These are phyloP conservation scores for Siniperca knerii DNA, from an alignment of 2,113 vertebrate genomes.

Conservation along the genomic window DNA sequence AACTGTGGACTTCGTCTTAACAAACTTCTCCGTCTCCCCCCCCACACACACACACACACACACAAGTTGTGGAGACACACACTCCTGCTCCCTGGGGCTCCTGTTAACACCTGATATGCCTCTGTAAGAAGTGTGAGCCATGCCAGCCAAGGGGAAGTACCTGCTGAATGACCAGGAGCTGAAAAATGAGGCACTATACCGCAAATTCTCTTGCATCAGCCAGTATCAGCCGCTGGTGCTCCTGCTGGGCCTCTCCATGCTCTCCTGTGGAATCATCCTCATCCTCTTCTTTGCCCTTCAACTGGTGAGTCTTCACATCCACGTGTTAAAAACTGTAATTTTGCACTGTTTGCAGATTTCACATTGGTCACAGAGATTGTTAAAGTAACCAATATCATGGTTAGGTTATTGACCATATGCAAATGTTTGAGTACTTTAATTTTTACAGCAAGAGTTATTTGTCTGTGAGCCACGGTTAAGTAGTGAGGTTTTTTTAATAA, in stretches of 20 bases:
- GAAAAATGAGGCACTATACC: slow-evolving; percentile 90
- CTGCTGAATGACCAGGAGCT: slow-evolving; percentile 90
- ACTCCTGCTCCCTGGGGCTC: slow-evolving; percentile 20
- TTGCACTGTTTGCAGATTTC: not conserved
- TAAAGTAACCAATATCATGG: not conserved
- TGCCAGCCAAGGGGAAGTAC: slow-evolving; percentile 97
- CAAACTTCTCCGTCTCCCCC: slow-evolving; percentile 2
- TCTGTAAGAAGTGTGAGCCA: slow-evolving; percentile 79
- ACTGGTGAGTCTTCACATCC: slow-evolving; percentile 85
- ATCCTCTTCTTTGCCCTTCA: slow-evolving; percentile 82
- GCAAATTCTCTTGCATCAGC: slow-evolving; percentile 93
- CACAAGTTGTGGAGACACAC: slow-evolving; percentile 42
- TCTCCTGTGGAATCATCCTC: slow-evolving; percentile 86
- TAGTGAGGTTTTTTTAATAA: not conserved
- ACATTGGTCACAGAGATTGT: not conserved
- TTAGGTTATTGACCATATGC: not conserved
- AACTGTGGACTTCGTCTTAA: slow-evolving; percentile 48
- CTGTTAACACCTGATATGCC: slow-evolving; percentile 63
- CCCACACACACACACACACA: slow-evolving; percentile 3
- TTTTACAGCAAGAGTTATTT: not conserved
- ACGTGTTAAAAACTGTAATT: not conserved
- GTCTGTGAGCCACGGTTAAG: not conserved
- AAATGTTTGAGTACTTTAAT: not conserved
- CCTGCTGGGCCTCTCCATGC: slow-evolving; percentile 88
- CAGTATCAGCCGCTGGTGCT: slow-evolving; percentile 92